These are phyloP conservation scores for Anarsia innoxiella DNA, from an alignment of 2,888 invertebrate genomes.

Conservation along the genomic window DNA sequence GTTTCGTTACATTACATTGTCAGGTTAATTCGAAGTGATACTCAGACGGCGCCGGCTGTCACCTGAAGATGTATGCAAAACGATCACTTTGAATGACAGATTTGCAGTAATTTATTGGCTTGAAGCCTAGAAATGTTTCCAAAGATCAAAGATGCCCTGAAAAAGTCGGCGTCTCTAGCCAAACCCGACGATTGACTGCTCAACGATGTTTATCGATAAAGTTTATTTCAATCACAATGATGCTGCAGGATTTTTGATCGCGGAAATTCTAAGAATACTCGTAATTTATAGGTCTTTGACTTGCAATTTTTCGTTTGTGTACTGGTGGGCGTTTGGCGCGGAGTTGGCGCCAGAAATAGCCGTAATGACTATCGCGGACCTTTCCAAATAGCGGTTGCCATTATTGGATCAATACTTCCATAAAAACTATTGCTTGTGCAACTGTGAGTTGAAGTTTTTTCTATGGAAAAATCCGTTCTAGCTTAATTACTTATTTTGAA, in stretches of 20 bases:
- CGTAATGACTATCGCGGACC: neutral
- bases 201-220: no score
- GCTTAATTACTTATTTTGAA: no score
- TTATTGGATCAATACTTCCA: no score
- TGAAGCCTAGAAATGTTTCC: slow-evolving; percentile 6
- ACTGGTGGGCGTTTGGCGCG: slow-evolving; percentile 33
- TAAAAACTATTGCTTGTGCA: no score
- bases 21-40: no score
- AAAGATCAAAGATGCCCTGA: slow-evolving; percentile 6
- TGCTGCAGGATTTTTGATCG: slow-evolving; percentile 6
- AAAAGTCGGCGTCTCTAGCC: slow-evolving; percentile 2
- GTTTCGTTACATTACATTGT: no score
- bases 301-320: slow-evolving; percentile 16
- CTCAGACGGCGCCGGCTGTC: neutral
- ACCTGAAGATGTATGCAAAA: slow-evolving; percentile 3
- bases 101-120: slow-evolving; percentile 5
- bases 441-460: no score
- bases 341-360: slow-evolving; percentile 24
- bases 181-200: slow-evolving; percentile 4
- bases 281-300: slow-evolving; percentile 33
- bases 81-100: slow-evolving; percentile 2
- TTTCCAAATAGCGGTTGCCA: no score
- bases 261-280: neutral
- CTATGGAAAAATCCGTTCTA: no score
- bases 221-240: slow-evolving; percentile 18